A percentile compares a stretch with the other conserved stretches of the same genome.
phyloP scores from a whole-genome alignment of 37 sponge, comb jelly and placozoan genomes.

The Chondrilla cf. caribensis region DNA sequence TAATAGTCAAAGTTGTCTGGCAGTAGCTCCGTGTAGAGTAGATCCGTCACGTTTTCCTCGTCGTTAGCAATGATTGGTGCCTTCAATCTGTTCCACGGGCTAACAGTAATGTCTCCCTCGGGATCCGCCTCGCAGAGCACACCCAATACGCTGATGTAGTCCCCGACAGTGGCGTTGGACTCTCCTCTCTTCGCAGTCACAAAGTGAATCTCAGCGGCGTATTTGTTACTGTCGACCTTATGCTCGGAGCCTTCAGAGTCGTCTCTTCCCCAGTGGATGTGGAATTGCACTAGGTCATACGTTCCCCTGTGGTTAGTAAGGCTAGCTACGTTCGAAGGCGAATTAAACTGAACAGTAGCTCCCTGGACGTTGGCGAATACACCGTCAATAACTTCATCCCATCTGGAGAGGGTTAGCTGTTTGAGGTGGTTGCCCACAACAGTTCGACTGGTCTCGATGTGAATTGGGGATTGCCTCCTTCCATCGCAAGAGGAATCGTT shows the following conservation, averaged over 20 bases:
- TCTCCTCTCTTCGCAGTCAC: conserved; percentile 14
- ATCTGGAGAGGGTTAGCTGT: not conserved
- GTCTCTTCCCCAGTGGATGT: conserved; percentile 55
- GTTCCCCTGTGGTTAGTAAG: conserved; percentile 29
- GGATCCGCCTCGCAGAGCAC: conserved; percentile 22
- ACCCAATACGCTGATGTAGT: conserved; percentile 27
- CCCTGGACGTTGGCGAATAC: not conserved
- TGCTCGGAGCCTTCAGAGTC: conserved; percentile 51
- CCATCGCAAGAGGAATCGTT: not conserved
- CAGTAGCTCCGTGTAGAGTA: conserved; percentile 2
- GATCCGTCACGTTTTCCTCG: not conserved
- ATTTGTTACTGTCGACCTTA: not conserved
- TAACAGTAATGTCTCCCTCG: not conserved
- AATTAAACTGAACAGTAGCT: conserved; percentile 5
- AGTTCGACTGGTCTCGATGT: not conserved
- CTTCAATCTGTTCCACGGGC: conserved; percentile 21
- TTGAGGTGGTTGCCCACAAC: not conserved
- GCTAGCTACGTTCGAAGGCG: not conserved
- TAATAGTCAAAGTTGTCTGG: conserved; percentile 41
- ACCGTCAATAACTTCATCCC: not conserved
- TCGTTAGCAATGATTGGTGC: not conserved
- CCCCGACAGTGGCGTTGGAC: not conserved
- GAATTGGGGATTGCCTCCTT: not conserved
- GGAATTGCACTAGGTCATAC: conserved; percentile 48
- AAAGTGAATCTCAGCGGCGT: conserved; percentile 45